Evolutionary conservation across 2,113 vertebrate species (phyloP).

Genomic region (Ancistrus triradiatus): DNA sequence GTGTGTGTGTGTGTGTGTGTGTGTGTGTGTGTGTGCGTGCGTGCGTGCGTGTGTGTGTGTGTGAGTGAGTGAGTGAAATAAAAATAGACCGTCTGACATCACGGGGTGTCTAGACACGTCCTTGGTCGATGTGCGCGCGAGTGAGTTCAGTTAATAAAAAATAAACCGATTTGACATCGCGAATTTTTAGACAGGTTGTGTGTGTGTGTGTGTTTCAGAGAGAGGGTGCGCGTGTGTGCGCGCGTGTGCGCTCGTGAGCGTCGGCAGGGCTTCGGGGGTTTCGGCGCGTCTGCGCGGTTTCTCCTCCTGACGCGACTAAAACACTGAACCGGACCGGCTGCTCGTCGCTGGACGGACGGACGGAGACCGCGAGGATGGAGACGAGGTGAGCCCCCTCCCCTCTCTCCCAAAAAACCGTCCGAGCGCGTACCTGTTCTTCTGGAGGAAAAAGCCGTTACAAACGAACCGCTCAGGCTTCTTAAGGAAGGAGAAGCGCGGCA

Average conservation of each 20-base stretch:
- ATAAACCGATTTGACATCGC: too few species aligned
- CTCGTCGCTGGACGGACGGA: constrained; percentile 17
- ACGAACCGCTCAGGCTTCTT: constrained; percentile 45
- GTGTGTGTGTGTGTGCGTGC: neutral
- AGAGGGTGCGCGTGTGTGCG: neutral
- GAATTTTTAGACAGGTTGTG: neutral
- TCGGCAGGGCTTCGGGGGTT: constrained; percentile 1
- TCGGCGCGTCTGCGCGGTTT: constrained; percentile 5
- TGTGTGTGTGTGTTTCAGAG: neutral
- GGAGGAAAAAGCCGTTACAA: too few species aligned
- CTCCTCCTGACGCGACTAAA: constrained; percentile 8
- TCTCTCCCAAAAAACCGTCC: too few species aligned
- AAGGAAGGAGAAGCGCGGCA: constrained; percentile 51
- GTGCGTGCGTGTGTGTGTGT: neutral
- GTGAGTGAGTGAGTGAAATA: constrained; percentile 2
- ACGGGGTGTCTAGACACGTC: constrained; percentile 13
- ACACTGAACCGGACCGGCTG: constrained; percentile 4
- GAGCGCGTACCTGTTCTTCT: too few species aligned
- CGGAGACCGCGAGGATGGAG: constrained; percentile 20
- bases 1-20: neutral
- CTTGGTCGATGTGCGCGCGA: neutral
- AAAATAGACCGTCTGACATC: constrained; percentile 23
- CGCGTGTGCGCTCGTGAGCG: neutral
- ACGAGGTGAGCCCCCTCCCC: constrained; percentile 36
- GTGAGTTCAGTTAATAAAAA: too few species aligned